These are phyloP conservation scores for Herminia tarsipennalis DNA, from an alignment of 2,888 invertebrate species.

Conservation along the genomic window DNA sequence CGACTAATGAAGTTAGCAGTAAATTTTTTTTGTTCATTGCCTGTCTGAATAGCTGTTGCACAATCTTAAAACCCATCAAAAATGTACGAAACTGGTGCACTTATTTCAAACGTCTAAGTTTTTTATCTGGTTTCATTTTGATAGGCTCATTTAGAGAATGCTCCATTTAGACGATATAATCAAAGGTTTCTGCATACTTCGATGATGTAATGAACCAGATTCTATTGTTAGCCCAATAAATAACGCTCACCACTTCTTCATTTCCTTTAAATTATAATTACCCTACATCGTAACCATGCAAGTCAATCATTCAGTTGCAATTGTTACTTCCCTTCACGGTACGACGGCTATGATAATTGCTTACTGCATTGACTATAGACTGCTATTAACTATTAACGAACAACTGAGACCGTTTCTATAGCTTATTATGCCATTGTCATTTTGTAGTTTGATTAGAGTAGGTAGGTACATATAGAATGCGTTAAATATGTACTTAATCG, in stretches of 20 bases:
- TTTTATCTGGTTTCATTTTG: too few relatives aligned
- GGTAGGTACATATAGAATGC: conserved; percentile 11
- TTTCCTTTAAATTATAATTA: conserved; percentile 37
- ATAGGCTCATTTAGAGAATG: too few relatives aligned
- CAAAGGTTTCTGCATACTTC: too few relatives aligned
- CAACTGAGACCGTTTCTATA: conserved; percentile 33
- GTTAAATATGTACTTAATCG: conserved; percentile 33
- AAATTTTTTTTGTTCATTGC: too few relatives aligned
- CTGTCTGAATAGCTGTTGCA: too few relatives aligned
- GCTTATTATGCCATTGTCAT: conserved; percentile 37
- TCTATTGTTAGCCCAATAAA: too few relatives aligned
- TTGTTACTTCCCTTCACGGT: conserved; percentile 47
- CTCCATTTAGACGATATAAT: too few relatives aligned
- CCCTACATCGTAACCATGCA: conserved; percentile 29
- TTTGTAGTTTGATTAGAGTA: conserved; percentile 34
- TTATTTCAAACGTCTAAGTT: too few relatives aligned
- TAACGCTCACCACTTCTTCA: conserved; percentile 19
- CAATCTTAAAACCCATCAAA: too few relatives aligned
- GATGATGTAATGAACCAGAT: too few relatives aligned
- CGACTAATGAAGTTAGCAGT: too few relatives aligned
- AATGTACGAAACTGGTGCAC: too few relatives aligned
- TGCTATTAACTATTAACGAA: conserved; percentile 39
- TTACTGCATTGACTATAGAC: conserved; percentile 25
- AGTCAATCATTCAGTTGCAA: conserved; percentile 45
- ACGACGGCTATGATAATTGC: conserved; percentile 41